Evolutionary conservation across 2,797 vertebrate species (phyloP).

Genomic region (Siniperca undulata): DNA sequence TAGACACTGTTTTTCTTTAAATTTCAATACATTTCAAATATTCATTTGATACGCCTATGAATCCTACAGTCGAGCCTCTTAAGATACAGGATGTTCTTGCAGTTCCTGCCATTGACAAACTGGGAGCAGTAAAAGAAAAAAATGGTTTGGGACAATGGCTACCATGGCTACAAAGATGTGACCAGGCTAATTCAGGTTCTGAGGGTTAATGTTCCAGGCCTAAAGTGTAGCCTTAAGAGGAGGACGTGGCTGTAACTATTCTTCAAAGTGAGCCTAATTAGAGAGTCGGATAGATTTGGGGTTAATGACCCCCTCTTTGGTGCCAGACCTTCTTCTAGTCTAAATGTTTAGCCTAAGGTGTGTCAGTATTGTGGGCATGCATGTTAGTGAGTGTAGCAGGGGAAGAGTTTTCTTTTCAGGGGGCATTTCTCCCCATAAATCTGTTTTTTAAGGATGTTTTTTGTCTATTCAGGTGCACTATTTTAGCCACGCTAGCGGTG

Average conservation of each 20-base stretch:
- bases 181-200: constrained; percentile 29
- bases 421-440: not conserved
- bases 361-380: constrained; percentile 28
- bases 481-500: not conserved
- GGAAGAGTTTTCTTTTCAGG: not conserved
- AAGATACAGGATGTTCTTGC: not conserved
- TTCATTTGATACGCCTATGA: not conserved
- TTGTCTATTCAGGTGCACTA: not conserved
- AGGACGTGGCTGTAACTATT: constrained; percentile 45
- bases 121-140: not conserved
- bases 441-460: not conserved
- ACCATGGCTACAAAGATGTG: constrained; percentile 12
- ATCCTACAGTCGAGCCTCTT: not conserved
- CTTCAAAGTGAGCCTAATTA: constrained; percentile 74
- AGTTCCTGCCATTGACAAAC: constrained; percentile 4
- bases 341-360: constrained; percentile 50
- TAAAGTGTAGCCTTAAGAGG: constrained; percentile 55
- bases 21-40: not conserved
- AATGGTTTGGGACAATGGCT: constrained; percentile 6
- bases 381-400: constrained; percentile 10
- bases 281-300: constrained; percentile 54
- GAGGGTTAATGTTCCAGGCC: constrained; percentile 51
- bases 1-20: not conserved
- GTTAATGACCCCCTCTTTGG: constrained; percentile 60
- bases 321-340: constrained; percentile 42